Base-by-base conservation (phyloP, 2,797 vertebrate genomes). In the Carcharodon carcharias region DNA sequence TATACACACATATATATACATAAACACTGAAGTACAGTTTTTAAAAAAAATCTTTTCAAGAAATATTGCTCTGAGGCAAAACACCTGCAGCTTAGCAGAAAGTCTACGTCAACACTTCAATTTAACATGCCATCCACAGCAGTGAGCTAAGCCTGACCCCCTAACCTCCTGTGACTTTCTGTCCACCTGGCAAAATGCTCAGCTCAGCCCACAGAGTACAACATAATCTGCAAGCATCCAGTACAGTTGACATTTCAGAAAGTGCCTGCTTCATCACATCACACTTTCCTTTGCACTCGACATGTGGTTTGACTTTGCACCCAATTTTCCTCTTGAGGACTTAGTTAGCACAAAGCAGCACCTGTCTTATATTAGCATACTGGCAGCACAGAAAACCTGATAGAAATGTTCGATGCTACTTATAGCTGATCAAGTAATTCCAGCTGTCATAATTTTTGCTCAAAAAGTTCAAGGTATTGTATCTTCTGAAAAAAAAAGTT, bases 281-380 rank as follows among this genome's bases (percentile, higher is more conserved):
- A 99, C 98, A 98, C 97, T 97, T 97, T 97, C 98, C 97, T 97
- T 98, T 98, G 98, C 97, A 98, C 97, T 97, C 97, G 97, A 98
- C 99, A 99, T 99, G 98, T 99, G 99, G 98, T 99, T 99, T 98
- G 98, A 99, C 98, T 99, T 99, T 99, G 98, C 98, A 99, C 99
- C 98, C 98, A 99, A 98, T 99, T 99, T 98, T 98, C 98, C 98
- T 98, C 98, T 98, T 98, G 98, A 98, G 98, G 98, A 98, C 98
- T 98, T 98, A 98, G 98, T 98, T 98, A 98, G 98, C 99, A 98
- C 98, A 98, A 97, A 97, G 97, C 96, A 97, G 97, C 99, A 99
- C 98, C 98, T 99, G 99, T 98, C 98, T 98, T 97, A 97, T 97
- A 98, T 99, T 99, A 99, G 97, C 77, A 96, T 96, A 96, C 97